Base-by-base conservation (phyloP, 2,888 invertebrate species). In the Vesta saturnalis region DNA sequence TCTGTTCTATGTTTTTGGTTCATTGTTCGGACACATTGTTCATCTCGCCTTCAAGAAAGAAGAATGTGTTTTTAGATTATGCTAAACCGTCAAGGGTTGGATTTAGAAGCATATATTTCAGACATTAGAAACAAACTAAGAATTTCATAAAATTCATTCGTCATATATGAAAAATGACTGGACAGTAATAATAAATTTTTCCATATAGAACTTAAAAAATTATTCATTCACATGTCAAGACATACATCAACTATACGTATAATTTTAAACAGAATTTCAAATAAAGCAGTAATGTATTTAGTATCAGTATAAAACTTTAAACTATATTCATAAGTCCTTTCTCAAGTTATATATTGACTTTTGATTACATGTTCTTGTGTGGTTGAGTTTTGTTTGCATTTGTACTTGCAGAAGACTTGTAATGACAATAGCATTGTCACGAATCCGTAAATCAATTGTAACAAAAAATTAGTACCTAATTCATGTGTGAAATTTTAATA, bases 31-130 rank as follows among this genome's bases (percentile, higher is more conserved):
- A 80, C 79, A 79, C 76, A 76, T 77, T 78, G 80, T 79, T 79
- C 78, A 76, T 76, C 78, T 77, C 75, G 77, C 71, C 74, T 75
- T 74, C 72, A 72, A 70, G 75, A 73, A 79, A 78, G 81, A 81
- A 81, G 79, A 80, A 81, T 81, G 80, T 76, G 74, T 72, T 76
- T 74, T 76, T 74, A 74, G 75, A 80, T 82, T 81, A 81, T 81
- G 81, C 76, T 77, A 78, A 79, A 76, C 72, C 70, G 56, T 67
- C 55, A 62, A 61, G 68, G 68, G 67, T 64, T 71, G 68, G 65
- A 67, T 67, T 67, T 67, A 22, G 59, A 61, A 64, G 60, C 49
- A 67, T 69, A 65, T 61, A 60, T 66, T 65, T 65, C 39, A 60
- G 43, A 46, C 52, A 64, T 64, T 64, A 64, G 58, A 35, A 63